phyloP scores from a whole-genome alignment of 2,888 invertebrate species.

The Chouioia cunea region DNA sequence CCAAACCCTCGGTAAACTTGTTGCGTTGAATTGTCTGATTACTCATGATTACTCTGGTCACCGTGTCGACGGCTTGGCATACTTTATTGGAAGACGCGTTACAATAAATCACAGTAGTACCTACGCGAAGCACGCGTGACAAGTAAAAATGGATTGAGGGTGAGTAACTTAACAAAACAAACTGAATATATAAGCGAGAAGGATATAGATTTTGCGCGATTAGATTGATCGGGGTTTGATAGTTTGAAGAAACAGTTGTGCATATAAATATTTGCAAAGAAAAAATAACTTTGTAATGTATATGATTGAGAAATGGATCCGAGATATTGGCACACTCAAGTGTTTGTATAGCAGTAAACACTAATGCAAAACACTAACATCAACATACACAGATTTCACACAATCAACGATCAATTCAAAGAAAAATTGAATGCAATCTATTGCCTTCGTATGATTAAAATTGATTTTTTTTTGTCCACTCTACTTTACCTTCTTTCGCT shows the following conservation, averaged over 20 bases:
- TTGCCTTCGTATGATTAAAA: too few relatives aligned
- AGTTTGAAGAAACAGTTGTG: slow-evolving; percentile 16
- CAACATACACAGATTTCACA: not conserved
- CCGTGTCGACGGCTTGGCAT: slow-evolving; percentile 71
- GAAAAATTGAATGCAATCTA: slow-evolving; percentile 6
- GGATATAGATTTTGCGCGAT: not conserved
- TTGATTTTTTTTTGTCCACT: not conserved
- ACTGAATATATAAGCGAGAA: not conserved
- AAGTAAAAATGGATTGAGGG: not conserved
- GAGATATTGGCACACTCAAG: not conserved
- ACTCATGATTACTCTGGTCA: slow-evolving; percentile 71
- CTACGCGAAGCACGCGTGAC: slow-evolving; percentile 42
- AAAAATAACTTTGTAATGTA: not conserved
- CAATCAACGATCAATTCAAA: slow-evolving; percentile 1
- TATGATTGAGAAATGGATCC: not conserved
- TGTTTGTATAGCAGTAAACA: slow-evolving; percentile 3
- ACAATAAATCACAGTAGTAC: slow-evolving; percentile 54
- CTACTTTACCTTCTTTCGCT: slow-evolving; percentile 63
- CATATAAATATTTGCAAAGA: not conserved
- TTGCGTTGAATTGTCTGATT: slow-evolving; percentile 71
- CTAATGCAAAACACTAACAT: not conserved
- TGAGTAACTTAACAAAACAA: slow-evolving; percentile 2
- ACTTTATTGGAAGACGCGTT: slow-evolving; percentile 58
- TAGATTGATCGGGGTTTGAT: not conserved
- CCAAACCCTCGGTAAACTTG: slow-evolving; percentile 79